Percentiles rank a stretch among this genome's conserved stretches.
Conservation (phyloP, 30 jellyfish, hydroid and myxozoan genomes). For the Rhopilema esculentum region DNA sequence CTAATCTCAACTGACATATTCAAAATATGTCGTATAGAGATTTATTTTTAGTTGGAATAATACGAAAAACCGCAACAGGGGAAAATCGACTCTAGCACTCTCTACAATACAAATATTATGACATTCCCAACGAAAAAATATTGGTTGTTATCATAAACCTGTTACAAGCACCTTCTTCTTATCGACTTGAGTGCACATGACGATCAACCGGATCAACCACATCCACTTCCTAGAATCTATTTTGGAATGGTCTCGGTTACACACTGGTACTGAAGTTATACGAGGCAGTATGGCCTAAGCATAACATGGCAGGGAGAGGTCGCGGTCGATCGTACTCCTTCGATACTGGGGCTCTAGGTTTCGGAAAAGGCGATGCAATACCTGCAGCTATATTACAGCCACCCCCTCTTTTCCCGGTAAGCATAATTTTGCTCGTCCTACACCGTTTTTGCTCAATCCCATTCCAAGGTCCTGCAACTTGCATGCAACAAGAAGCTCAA, state of each 20-base stretch:
- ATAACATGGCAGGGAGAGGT: constrained; percentile 93
- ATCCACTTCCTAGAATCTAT: too few species aligned
- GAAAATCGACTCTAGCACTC: too few species aligned
- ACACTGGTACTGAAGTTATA: not conserved
- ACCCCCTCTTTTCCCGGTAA: constrained; percentile 92
- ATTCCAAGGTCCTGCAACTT: too few species aligned
- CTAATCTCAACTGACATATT: too few species aligned
- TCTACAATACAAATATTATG: too few species aligned
- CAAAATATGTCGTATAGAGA: too few species aligned
- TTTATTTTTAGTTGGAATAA: too few species aligned
- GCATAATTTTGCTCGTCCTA: not conserved
- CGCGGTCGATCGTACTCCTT: constrained; percentile 87
- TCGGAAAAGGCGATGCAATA: constrained; percentile 81
- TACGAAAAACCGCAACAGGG: too few species aligned
- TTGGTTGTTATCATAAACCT: not conserved
- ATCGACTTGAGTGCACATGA: constrained; percentile 3
- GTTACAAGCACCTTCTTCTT: constrained; percentile 13
- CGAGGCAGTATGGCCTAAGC: constrained; percentile 1
- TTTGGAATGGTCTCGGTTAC: not conserved
- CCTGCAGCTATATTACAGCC: constrained; percentile 94
- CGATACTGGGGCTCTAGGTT: constrained; percentile 82
- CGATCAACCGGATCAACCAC: not conserved
- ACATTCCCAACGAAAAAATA: not conserved
- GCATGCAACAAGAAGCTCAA: too few species aligned
- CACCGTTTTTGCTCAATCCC: not conserved